Conservation (phyloP, 2,113 vertebrate genomes). For the Pontoporia blainvillei region DNA sequence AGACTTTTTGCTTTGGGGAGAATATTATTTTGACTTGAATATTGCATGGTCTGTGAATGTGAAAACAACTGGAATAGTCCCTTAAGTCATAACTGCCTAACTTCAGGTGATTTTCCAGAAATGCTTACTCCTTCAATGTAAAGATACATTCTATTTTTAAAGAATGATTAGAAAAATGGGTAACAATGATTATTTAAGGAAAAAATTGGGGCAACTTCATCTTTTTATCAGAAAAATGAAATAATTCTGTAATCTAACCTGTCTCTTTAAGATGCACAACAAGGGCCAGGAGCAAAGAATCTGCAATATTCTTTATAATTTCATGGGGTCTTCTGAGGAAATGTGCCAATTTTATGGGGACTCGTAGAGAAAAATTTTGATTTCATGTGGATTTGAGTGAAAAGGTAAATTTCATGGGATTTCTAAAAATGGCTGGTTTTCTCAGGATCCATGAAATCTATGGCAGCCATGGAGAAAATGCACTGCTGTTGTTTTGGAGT, state of each 20-base stretch:
- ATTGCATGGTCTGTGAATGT: background rate
- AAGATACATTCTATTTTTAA: background rate
- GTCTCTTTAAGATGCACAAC: conserved; percentile 66
- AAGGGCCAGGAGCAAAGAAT: conserved; percentile 65
- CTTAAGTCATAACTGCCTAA: background rate
- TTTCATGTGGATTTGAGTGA: conserved; percentile 80
- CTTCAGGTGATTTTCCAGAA: background rate
- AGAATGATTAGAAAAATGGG: background rate
- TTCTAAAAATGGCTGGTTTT: conserved; percentile 80
- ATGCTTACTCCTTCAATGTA: background rate
- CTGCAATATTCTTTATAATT: conserved; percentile 78
- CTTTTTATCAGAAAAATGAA: conserved; percentile 45
- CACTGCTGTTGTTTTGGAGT: conserved; percentile 55
- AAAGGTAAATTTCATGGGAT: conserved; percentile 81
- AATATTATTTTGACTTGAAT: conserved; percentile 11
- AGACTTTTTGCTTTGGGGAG: background rate
- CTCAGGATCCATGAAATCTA: conserved; percentile 77
- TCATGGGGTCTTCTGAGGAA: conserved; percentile 79
- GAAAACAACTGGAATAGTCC: background rate
- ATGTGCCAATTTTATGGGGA: conserved; percentile 77
- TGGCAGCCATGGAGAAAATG: conserved; percentile 76
- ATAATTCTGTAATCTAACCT: conserved; percentile 43
- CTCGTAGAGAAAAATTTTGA: conserved; percentile 75
- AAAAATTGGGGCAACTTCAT: background rate
- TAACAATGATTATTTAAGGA: background rate